Evolutionary conservation across 1,140 invertebrate species (phyloP).

Genomic region (Oryzaephilus surinamensis): DNA sequence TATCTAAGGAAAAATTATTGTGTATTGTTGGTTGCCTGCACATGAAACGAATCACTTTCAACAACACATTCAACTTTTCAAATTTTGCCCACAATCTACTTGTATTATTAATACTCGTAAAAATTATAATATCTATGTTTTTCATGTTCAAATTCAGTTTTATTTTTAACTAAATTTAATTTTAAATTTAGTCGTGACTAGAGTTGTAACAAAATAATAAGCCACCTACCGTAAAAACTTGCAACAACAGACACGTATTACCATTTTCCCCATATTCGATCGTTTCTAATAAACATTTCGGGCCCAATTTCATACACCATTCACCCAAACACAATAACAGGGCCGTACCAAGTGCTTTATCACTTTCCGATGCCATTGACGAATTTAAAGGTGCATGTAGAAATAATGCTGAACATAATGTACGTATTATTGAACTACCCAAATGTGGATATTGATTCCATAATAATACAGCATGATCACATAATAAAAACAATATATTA

Average conservation of each 20-base stretch:
- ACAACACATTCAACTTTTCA: too few relatives aligned
- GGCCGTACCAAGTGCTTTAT: slow-evolving; percentile 67
- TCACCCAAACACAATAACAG: slow-evolving; percentile 84
- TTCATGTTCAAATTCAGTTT: too few relatives aligned
- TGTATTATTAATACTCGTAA: too few relatives aligned
- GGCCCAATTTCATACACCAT: slow-evolving; percentile 75
- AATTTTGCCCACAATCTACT: too few relatives aligned
- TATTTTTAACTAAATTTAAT: too few relatives aligned
- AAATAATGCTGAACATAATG: slow-evolving; percentile 45
- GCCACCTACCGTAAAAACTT: slow-evolving; percentile 46
- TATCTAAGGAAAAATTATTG: too few relatives aligned
- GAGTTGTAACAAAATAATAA: slow-evolving; percentile 2
- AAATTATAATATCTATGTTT: too few relatives aligned
- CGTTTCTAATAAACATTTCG: slow-evolving; percentile 36
- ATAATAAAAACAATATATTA: slow-evolving; percentile 69
- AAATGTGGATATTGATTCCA: slow-evolving; percentile 67
- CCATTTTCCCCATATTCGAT: slow-evolving; percentile 35
- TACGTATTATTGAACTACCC: slow-evolving; percentile 53
- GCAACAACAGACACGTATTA: slow-evolving; percentile 46
- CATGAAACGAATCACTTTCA: too few relatives aligned
- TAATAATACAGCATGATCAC: slow-evolving; percentile 67
- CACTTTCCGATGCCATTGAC: slow-evolving; percentile 40
- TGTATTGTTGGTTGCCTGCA: too few relatives aligned
- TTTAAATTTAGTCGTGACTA: background rate
- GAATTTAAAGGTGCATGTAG: slow-evolving; percentile 23